Conservation (phyloP, 92 coral and sea anemone genomes). For the Epizoanthus ramosus region DNA sequence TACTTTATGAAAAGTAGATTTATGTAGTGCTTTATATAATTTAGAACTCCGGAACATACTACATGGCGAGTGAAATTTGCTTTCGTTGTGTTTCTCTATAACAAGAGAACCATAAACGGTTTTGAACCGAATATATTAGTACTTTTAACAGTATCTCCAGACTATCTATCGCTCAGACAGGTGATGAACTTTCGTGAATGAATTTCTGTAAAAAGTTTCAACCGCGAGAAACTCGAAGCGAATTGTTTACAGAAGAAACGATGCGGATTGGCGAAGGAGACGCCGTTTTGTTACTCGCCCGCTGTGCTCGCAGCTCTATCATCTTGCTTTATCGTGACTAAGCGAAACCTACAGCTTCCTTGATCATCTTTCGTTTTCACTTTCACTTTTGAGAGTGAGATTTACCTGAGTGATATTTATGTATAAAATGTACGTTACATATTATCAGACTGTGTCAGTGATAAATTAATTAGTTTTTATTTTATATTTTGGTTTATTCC, state of each 20-base stretch:
- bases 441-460: too few species aligned
- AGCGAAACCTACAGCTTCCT: background rate
- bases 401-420: too few species aligned
- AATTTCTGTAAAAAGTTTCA: constrained; percentile 7
- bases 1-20: background rate
- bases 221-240: constrained; percentile 15
- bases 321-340: background rate
- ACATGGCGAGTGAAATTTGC: background rate
- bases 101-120: background rate
- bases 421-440: too few species aligned
- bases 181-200: constrained; percentile 3
- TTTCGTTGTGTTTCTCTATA: constrained; percentile 9
- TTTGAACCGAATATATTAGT: background rate
- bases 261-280: constrained; percentile 26
- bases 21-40: background rate
- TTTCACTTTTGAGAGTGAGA: background rate
- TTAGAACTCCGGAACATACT: background rate
- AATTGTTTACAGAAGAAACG: constrained; percentile 31
- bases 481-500: too few species aligned
- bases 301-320: background rate
- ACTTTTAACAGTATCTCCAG: background rate
- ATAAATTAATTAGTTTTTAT: too few species aligned
- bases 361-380: background rate
- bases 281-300: constrained; percentile 1
- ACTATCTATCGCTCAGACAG: background rate